phyloP scores from a whole-genome alignment of 2,797 vertebrate species.

The Microctenopoma lineatum region DNA sequence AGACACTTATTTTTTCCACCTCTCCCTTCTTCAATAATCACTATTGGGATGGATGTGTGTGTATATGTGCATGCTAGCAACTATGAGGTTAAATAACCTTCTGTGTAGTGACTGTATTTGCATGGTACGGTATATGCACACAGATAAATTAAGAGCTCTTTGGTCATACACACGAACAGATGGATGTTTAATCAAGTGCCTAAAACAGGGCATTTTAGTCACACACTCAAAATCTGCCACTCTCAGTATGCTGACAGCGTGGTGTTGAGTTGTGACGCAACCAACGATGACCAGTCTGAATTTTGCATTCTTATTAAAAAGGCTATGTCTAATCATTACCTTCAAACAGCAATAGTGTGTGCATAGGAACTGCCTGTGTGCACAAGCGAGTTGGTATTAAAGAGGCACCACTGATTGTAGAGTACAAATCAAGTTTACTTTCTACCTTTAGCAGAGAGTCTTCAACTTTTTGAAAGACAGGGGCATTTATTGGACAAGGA shows the following conservation, averaged over 20 bases:
- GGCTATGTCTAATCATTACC: not conserved
- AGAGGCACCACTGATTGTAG: not conserved
- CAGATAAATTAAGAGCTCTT: slow-evolving; percentile 31
- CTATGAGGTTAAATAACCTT: slow-evolving; percentile 42
- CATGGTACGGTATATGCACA: slow-evolving; percentile 13
- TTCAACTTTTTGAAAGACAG: too few relatives aligned
- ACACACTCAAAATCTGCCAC: not conserved
- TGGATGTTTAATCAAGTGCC: slow-evolving; percentile 28
- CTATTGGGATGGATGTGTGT: slow-evolving; percentile 46
- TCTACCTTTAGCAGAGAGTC: too few relatives aligned
- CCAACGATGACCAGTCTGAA: not conserved
- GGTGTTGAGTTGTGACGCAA: not conserved
- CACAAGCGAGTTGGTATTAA: not conserved
- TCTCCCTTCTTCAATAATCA: slow-evolving; percentile 62
- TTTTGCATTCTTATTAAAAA: not conserved
- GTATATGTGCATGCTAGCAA: slow-evolving; percentile 36
- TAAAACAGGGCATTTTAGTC: slow-evolving; percentile 2
- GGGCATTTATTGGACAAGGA: too few relatives aligned
- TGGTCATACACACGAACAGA: slow-evolving; percentile 33
- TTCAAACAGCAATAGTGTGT: slow-evolving; percentile 7
- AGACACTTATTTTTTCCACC: slow-evolving; percentile 70
- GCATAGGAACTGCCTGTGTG: not conserved
- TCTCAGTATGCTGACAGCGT: not conserved
- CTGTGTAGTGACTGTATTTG: slow-evolving; percentile 18
- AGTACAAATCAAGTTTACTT: not conserved